These are phyloP conservation scores for Sebastes dallii DNA, from an alignment of 2,797 vertebrate species.

Conservation along the genomic window DNA sequence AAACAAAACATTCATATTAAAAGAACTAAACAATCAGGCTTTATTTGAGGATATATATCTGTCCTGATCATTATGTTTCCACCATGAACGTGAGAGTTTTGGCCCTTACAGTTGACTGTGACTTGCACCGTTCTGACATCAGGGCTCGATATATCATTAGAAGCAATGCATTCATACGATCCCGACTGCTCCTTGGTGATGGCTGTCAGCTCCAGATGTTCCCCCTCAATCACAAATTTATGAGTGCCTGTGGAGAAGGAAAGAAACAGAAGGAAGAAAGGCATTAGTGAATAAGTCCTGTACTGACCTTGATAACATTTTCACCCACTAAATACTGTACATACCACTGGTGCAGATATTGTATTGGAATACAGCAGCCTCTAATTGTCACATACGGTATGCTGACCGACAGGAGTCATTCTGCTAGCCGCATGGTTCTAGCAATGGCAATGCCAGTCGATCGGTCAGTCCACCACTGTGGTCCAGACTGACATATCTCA, in stretches of 20 bases:
- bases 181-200: slow-evolving; percentile 96
- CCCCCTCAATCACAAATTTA: slow-evolving; percentile 90
- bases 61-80: not conserved
- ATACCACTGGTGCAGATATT: not conserved
- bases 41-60: slow-evolving; percentile 5
- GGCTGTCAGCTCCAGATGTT: slow-evolving; percentile 91
- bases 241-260: slow-evolving; percentile 66
- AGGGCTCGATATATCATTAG: slow-evolving; percentile 90
- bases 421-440: not conserved
- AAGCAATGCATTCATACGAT: slow-evolving; percentile 93
- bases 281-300: not conserved
- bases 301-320: not conserved
- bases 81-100: not conserved
- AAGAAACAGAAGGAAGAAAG: not conserved
- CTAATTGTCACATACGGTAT: not conserved
- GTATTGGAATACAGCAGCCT: not conserved
- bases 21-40: not conserved
- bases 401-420: too few species aligned
- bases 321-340: not conserved
- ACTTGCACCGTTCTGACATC: slow-evolving; percentile 92
- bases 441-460: not conserved
- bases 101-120: slow-evolving; percentile 94
- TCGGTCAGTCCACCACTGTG: not conserved
- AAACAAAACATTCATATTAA: not conserved
- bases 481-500: not conserved